Conservation (phyloP, 2,797 vertebrate genomes). For the Pseudomugil gertrudae region DNA sequence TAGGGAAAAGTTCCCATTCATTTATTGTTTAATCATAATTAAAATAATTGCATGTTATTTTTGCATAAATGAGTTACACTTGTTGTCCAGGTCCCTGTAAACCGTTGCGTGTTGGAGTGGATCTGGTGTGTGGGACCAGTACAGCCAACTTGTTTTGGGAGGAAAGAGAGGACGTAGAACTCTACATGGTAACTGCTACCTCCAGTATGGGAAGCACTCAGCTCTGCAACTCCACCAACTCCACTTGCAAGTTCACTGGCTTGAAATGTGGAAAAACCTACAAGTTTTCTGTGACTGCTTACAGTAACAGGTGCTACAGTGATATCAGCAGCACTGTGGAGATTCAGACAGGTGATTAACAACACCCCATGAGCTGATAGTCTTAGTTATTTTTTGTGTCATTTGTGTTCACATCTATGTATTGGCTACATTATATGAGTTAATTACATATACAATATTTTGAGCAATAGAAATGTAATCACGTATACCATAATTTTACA, state of each 20-base stretch:
- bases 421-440: too few relatives aligned
- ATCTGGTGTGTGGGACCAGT: conserved; percentile 69
- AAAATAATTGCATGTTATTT: neutral
- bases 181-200: conserved; percentile 70
- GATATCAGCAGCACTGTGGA: conserved; percentile 61
- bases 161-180: conserved; percentile 45
- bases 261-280: conserved; percentile 77
- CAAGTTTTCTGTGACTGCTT: conserved; percentile 70
- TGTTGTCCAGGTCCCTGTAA: conserved; percentile 78
- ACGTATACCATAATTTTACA: too few relatives aligned
- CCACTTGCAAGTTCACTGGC: conserved; percentile 67
- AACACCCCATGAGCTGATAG: neutral
- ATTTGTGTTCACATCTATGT: neutral
- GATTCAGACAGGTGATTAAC: conserved; percentile 73
- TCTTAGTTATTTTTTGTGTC: neutral
- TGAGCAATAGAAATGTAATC: too few relatives aligned
- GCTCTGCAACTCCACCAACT: conserved; percentile 73
- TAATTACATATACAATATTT: too few relatives aligned
- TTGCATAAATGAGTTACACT: neutral
- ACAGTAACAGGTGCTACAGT: conserved; percentile 65
- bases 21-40: neutral
- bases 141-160: conserved; percentile 76
- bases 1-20: neutral
- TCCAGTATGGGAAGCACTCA: conserved; percentile 24
- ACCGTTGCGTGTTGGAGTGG: conserved; percentile 65